Base-by-base conservation (phyloP, 2,888 invertebrate genomes). In the Melikaiella ostensackeni region DNA sequence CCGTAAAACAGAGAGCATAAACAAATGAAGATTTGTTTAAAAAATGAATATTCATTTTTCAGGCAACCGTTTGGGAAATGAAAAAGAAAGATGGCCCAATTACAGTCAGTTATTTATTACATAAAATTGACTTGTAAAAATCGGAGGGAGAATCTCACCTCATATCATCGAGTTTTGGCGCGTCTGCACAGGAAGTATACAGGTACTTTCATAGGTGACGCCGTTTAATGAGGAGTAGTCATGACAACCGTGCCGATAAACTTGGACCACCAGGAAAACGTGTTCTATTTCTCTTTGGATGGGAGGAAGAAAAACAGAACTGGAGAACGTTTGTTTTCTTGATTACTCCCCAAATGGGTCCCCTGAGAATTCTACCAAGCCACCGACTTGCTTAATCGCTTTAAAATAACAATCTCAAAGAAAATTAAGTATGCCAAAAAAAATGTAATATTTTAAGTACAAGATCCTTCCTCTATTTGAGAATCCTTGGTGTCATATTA, bases 231-330 rank as follows among this genome's bases (percentile, higher is more conserved):
- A 63, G 63, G 63, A 21, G 63, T 63, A 13, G 38, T 21, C 63
- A 63, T 63, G 63, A 63, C 63, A 63, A 63, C 63, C 63, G 13
- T 7, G 63, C 38, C 63, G 38, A 63, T 63, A 63, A 63, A 63
- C 38, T 63, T 63, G 33, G 38, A 21, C 11, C 24, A 11, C 21
- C 38, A 38, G 19, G 21, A 35, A 38, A 63, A 38, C 35, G 35
- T 21, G 21, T 38, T 21, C 63, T 16, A 38, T 63, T n/a, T 63
- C 63, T 21, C 38, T 13, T n/a, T n/a, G 2, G 21, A 38, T 63
- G 38, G 21, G 35, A 21, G 21, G 21, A 35, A 63, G 35, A 63
- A 63, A 63, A 63, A 63, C 38, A 33, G 35, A 21, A 63, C 38
- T 21, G 16, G 13, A 5, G 38, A 63, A 63, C 38, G 38, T 63